A percentile compares a stretch with the other conserved stretches of the same genome.
Evolutionary conservation across 2,113 vertebrate genomes (phyloP).

Genomic region (Columba livia): DNA sequence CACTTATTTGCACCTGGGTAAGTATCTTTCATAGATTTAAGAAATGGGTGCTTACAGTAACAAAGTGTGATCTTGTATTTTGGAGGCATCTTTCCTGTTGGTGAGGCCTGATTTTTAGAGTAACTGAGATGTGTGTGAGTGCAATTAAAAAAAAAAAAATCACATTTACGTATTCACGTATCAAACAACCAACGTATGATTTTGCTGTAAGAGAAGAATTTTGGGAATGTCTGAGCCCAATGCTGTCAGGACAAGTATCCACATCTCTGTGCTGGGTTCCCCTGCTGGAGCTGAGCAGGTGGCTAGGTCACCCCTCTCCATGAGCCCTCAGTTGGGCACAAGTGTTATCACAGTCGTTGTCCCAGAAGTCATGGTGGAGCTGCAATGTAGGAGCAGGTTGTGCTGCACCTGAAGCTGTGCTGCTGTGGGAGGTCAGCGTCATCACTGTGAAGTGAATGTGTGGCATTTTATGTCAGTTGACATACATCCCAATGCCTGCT

Average conservation of each 20-base stretch:
- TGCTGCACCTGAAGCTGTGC: not conserved
- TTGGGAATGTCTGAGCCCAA: not conserved
- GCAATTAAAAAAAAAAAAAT: not conserved
- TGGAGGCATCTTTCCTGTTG: not conserved
- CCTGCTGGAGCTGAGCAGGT: accelerated
- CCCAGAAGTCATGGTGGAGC: not conserved
- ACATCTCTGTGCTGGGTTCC: accelerated
- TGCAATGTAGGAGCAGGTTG: not conserved
- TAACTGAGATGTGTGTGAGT: not conserved
- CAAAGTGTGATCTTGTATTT: not conserved
- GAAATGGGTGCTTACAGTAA: not conserved
- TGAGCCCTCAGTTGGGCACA: not conserved
- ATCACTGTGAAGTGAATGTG: not conserved
- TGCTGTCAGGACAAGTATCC: accelerated
- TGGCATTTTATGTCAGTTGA: not conserved
- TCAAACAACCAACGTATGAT: not conserved
- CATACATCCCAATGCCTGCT: accelerated
- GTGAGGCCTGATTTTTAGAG: not conserved
- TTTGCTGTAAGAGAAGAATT: not conserved
- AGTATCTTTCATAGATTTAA: not conserved
- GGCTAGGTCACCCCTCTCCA: not conserved
- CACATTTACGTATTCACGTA: not conserved
- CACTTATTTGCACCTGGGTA: not conserved
- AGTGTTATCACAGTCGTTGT: accelerated
- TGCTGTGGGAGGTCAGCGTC: accelerated